phyloP scores from a whole-genome alignment of 2,113 vertebrate genomes.

The Trogon melanurus region DNA sequence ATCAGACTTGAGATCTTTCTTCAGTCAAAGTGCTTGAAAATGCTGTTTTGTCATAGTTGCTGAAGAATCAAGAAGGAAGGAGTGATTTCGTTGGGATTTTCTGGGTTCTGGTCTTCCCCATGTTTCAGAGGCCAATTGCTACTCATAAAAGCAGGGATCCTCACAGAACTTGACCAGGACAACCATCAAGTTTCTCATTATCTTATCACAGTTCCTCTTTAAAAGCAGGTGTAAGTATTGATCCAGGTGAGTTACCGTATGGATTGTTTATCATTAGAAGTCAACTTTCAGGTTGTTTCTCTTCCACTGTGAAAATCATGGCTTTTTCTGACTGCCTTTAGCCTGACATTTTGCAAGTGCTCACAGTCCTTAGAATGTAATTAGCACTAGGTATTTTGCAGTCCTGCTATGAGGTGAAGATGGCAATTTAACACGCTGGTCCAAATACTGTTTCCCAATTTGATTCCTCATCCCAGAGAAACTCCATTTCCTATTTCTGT shows the following conservation, averaged over 20 bases:
- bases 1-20: neutral
- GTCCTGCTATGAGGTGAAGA: neutral
- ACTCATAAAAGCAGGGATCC: neutral
- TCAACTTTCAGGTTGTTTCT: neutral
- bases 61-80: neutral
- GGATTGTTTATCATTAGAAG: neutral
- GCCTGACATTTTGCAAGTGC: neutral
- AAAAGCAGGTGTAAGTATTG: neutral
- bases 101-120: neutral
- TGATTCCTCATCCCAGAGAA: neutral
- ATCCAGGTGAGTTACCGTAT: neutral
- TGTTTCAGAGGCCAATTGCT: neutral
- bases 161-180: neutral
- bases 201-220: neutral
- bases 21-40: neutral
- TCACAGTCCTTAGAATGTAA: neutral
- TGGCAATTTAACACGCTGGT: neutral
- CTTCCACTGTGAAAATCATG: neutral
- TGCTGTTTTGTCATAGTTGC: neutral
- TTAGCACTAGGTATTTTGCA: neutral
- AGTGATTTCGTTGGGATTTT: neutral
- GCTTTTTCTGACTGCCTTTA: neutral
- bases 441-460: neutral
- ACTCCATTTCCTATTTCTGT: neutral
- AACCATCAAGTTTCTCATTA: neutral